Evolutionary conservation across 1,140 invertebrate species (phyloP).

Genomic region (Orchesella cincta): DNA sequence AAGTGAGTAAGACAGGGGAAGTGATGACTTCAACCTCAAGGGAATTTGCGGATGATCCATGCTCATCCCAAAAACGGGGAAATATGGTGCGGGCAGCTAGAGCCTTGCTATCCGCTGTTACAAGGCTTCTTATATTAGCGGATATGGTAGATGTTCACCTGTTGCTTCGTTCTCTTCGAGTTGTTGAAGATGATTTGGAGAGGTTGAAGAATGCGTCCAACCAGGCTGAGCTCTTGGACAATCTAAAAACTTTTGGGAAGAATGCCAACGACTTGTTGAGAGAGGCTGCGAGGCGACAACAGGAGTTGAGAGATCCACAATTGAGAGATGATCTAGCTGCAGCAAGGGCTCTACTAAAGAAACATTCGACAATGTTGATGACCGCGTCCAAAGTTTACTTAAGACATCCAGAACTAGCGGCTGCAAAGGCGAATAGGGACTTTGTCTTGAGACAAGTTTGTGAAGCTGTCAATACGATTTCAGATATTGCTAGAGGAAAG

Average conservation of each 20-base stretch:
- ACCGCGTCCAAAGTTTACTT: conserved; percentile 68
- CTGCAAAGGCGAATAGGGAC: conserved; percentile 64
- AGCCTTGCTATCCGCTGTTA: conserved; percentile 63
- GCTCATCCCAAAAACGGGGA: conserved; percentile 62
- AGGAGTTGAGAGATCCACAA: conserved; percentile 65
- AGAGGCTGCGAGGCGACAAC: conserved; percentile 62
- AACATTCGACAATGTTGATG: conserved; percentile 67
- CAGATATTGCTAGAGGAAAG: conserved; percentile 53
- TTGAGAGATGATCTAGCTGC: conserved; percentile 66
- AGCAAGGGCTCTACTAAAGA: conserved; percentile 66
- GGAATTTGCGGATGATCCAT: conserved; percentile 66
- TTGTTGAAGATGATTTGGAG: conserved; percentile 60
- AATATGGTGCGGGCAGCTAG: conserved; percentile 62
- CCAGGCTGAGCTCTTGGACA: conserved; percentile 63
- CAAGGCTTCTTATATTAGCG: conserved; percentile 64
- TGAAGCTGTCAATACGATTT: conserved; percentile 65
- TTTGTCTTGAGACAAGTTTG: conserved; percentile 65
- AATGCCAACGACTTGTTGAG: conserved; percentile 62
- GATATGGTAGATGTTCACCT: conserved; percentile 67
- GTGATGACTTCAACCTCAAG: conserved; percentile 61
- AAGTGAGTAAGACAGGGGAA: conserved; percentile 60
- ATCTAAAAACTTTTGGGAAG: conserved; percentile 61
- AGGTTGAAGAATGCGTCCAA: conserved; percentile 58
- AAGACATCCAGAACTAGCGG: conserved; percentile 66
- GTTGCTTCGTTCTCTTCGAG: conserved; percentile 61